A percentile compares a stretch with the other conserved stretches of the same genome.
phyloP scores from a whole-genome alignment of 2,888 invertebrate species.

The Watsonalla cultraria region DNA sequence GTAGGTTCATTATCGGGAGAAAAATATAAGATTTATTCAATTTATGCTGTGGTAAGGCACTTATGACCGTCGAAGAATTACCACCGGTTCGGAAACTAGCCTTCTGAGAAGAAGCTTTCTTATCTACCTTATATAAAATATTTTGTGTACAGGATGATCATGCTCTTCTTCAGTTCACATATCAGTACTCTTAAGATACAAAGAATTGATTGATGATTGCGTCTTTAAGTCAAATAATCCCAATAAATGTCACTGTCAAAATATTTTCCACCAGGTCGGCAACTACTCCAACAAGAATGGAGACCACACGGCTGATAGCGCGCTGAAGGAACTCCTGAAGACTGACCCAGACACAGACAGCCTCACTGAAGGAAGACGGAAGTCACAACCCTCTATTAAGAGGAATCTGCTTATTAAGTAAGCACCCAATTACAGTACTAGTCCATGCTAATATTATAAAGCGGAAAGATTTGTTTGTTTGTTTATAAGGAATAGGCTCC shows the following conservation, averaged over 20 bases:
- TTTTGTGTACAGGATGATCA: background rate
- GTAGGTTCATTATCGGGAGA: too few species aligned
- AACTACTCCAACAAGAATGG: slow-evolving; percentile 60
- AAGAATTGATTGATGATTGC: too few species aligned
- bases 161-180: too few species aligned
- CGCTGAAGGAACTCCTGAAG: slow-evolving; percentile 60
- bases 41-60: too few species aligned
- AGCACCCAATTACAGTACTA: slow-evolving; percentile 7
- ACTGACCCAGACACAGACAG: slow-evolving; percentile 56
- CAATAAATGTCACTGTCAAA: background rate
- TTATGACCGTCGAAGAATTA: too few species aligned
- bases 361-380: slow-evolving; percentile 61
- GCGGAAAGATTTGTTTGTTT: too few species aligned
- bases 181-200: too few species aligned
- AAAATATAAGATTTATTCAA: too few species aligned
- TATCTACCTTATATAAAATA: too few species aligned
- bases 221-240: too few species aligned
- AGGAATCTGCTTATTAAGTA: slow-evolving; percentile 12
- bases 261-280: slow-evolving; percentile 38
- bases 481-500: too few species aligned
- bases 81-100: too few species aligned
- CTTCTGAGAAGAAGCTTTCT: background rate
- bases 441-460: background rate
- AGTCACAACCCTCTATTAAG: slow-evolving; percentile 39
- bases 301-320: slow-evolving; percentile 59